Evolutionary conservation across 2,888 invertebrate genomes (phyloP).

Genomic region (Alloplasta piceator): DNA sequence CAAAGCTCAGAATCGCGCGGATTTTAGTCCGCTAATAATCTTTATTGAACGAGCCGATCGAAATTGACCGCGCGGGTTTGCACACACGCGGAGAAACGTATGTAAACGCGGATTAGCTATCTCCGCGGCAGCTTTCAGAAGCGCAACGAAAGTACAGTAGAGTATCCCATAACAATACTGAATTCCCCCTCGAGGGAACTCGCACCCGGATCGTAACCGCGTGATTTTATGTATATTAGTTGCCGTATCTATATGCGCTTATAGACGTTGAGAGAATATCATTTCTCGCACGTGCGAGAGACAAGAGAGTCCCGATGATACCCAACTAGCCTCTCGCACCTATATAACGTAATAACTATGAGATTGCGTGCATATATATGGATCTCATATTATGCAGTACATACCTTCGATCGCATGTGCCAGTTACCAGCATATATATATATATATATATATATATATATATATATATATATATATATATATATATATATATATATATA

Average conservation of each 20-base stretch:
- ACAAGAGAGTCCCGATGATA: constrained; percentile 41
- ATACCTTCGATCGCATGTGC: constrained; percentile 25
- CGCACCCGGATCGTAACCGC: constrained; percentile 18
- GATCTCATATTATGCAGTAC: not conserved
- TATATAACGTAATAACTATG: constrained; percentile 57
- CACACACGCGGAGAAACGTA: not conserved
- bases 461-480: not conserved
- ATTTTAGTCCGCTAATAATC: constrained; percentile 52
- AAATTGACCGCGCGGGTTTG: constrained; percentile 52
- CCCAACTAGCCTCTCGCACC: constrained; percentile 44
- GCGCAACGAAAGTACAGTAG: constrained; percentile 49
- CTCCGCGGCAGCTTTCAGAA: constrained; percentile 36
- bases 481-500: not conserved
- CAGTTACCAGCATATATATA: constrained; percentile 53
- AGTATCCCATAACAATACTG: constrained; percentile 59
- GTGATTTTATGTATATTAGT: constrained; percentile 59
- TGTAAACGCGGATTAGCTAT: not conserved
- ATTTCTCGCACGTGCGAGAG: constrained; percentile 52
- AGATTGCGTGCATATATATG: constrained; percentile 52
- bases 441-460: not conserved
- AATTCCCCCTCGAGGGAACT: constrained; percentile 51
- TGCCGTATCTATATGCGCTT: not conserved
- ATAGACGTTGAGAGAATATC: constrained; percentile 42
- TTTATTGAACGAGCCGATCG: constrained; percentile 58
- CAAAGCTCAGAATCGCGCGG: constrained; percentile 21